Base-by-base conservation (phyloP, 2,797 vertebrate species). In the Pterois miles region DNA sequence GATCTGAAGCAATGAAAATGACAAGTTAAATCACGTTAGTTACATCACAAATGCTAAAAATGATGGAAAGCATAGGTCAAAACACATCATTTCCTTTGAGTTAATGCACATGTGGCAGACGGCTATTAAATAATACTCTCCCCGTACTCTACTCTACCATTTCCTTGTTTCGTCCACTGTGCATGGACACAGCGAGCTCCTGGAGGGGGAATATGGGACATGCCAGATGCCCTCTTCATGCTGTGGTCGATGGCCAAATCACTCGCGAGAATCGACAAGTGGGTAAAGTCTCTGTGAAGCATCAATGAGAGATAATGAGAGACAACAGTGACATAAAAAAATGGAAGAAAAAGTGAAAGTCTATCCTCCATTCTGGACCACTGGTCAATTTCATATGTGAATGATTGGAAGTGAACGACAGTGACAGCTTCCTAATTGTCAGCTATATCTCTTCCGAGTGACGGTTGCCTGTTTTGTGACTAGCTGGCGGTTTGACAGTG, bases 241-340 rank as follows among this genome's bases (percentile, higher is more conserved):
- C 38, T 9, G 66, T 14, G 65, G 36, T 67, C 50, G 50, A 87
- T 40, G 70, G 75, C 67, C 76, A 76, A 64, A 80, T 43, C 43
- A 9, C 40, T 46, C 38, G 64, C 22, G 22, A 56, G 58, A 80
- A 79, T 12, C 87, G 89, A 90, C 87, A 89, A 71, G 82, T 78
- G 58, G 73, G 56, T 48, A 57, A 88, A 84, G 76, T 82, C 71
- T 89, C 88, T 91, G 89, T 64, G 74, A 74, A 87, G 80, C 86
- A 71, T 90, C 90, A 86, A 29, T 5, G 5, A 22, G 52, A 70
- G 63, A 83, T 91, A 83, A 90, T 67, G 65, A 87, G 75, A 77
- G 65, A 71, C 82, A 83, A 76, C 60, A 57, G 29, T 50, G 64
- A 57, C 59, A 40, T 36, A 38, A 59, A 63, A 36, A 65, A 50